phyloP scores from a whole-genome alignment of 1,140 invertebrate species.

The Bombus difficillimus region DNA sequence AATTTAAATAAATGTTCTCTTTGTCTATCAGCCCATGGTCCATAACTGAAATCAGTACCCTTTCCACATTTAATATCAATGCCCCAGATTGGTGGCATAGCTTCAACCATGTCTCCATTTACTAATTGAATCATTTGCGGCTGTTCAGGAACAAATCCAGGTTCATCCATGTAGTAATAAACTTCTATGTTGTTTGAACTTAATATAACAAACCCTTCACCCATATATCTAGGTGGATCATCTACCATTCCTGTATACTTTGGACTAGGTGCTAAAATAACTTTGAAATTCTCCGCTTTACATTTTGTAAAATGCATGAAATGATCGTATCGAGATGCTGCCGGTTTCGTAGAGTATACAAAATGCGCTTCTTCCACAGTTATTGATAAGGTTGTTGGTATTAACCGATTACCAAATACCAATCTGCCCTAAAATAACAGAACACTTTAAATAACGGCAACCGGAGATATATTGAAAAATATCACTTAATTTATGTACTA shows the following conservation, averaged over 20 bases:
- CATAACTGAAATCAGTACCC: constrained; percentile 98
- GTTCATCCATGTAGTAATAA: constrained; percentile 98
- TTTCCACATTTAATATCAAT: constrained; percentile 98
- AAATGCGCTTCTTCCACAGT: constrained; percentile 97
- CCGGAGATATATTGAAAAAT: background rate
- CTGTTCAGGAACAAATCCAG: constrained; percentile 93
- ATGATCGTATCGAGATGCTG: constrained; percentile 94
- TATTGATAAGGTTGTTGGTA: constrained; percentile 96
- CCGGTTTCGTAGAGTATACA: constrained; percentile 97
- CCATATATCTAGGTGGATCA: constrained; percentile 98
- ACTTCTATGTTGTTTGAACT: constrained; percentile 97
- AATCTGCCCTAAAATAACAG: constrained; percentile 88
- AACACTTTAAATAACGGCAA: background rate
- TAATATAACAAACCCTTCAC: constrained; percentile 98
- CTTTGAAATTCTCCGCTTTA: constrained; percentile 97
- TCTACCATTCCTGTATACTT: constrained; percentile 97
- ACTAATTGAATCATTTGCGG: constrained; percentile 94
- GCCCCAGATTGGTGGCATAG: constrained; percentile 96
- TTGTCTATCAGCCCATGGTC: constrained; percentile 98
- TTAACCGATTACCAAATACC: constrained; percentile 97
- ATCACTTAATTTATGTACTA: constrained; percentile 71
- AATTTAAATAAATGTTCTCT: constrained; percentile 97
- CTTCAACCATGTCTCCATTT: constrained; percentile 96
- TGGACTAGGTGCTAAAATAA: constrained; percentile 95
- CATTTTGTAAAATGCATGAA: constrained; percentile 98